These are phyloP conservation scores for Sitophilus oryzae DNA, from an alignment of 1,140 invertebrate species.

Conservation along the genomic window DNA sequence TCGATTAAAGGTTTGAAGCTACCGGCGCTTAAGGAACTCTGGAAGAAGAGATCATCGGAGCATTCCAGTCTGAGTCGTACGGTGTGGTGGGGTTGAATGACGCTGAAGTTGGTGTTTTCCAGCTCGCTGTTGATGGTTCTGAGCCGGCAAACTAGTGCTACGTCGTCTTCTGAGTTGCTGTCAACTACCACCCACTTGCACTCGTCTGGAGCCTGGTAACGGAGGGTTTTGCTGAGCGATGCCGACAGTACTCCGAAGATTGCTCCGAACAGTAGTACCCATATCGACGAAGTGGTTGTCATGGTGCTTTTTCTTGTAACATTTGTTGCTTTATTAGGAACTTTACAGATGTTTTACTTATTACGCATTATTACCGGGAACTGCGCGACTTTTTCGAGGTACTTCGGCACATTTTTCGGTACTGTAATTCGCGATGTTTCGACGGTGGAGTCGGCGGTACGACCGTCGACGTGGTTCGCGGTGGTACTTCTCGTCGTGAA, in stretches of 20 bases:
- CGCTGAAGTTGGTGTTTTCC: constrained; percentile 84
- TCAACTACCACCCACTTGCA: constrained; percentile 70
- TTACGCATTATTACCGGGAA: no score
- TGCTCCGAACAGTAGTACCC: constrained; percentile 56
- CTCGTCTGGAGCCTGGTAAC: constrained; percentile 78
- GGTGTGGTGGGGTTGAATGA: constrained; percentile 80
- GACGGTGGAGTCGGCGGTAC: constrained; percentile 10
- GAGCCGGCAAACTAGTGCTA: constrained; percentile 72
- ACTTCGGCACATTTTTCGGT: no score
- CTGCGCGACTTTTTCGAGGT: no score
- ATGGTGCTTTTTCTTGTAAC: not conserved
- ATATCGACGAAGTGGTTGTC: constrained; percentile 43
- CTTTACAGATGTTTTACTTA: not conserved
- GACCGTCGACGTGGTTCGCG: not conserved
- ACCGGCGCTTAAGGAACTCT: constrained; percentile 76
- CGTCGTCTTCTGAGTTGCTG: constrained; percentile 56
- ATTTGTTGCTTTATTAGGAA: not conserved
- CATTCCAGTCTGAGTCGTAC: constrained; percentile 75
- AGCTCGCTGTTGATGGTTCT: constrained; percentile 82
- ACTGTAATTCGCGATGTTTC: no score
- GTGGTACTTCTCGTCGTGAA: constrained; percentile 11
- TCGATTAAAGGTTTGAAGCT: constrained; percentile 79
- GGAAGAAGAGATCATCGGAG: constrained; percentile 77
- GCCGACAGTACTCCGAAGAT: constrained; percentile 62
- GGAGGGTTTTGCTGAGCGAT: constrained; percentile 60